Percentiles rank a stretch among this genome's conserved stretches.
Evolutionary conservation across 2,797 vertebrate species (phyloP).

Genomic region (Thripadectes ignobilis): DNA sequence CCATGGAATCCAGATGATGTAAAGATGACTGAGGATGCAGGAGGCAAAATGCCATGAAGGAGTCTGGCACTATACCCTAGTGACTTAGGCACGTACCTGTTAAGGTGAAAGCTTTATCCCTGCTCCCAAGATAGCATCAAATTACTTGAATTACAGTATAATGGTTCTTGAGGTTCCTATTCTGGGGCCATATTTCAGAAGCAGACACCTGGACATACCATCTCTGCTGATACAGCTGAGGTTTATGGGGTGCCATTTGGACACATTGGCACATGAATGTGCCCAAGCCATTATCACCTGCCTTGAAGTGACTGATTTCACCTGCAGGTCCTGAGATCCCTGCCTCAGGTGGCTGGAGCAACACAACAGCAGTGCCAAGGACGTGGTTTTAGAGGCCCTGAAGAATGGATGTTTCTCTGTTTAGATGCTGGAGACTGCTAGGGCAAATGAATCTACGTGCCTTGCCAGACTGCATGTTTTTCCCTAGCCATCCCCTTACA

Average conservation of each 20-base stretch:
- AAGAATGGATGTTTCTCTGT: neutral
- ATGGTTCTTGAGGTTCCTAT: neutral
- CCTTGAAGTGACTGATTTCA: neutral
- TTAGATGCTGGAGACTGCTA: neutral
- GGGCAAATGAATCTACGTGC: fast-evolving
- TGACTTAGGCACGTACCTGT: neutral
- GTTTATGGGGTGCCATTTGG: neutral
- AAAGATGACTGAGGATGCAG: neutral
- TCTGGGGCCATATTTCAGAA: neutral
- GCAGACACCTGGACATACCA: neutral
- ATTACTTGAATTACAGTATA: neutral
- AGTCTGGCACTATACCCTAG: neutral
- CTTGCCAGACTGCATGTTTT: neutral
- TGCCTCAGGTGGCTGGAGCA: neutral
- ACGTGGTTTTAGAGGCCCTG: neutral
- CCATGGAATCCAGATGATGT: neutral
- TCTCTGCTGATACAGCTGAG: neutral
- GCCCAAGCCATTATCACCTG: neutral
- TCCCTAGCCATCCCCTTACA: neutral
- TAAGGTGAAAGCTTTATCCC: neutral
- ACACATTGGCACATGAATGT: fast-evolving
- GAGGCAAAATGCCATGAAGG: neutral
- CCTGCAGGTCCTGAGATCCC: neutral
- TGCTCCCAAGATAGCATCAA: neutral
- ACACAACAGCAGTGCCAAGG: neutral